Conservation (phyloP, 1,140 invertebrate species). For the Phymastichus coffea region DNA sequence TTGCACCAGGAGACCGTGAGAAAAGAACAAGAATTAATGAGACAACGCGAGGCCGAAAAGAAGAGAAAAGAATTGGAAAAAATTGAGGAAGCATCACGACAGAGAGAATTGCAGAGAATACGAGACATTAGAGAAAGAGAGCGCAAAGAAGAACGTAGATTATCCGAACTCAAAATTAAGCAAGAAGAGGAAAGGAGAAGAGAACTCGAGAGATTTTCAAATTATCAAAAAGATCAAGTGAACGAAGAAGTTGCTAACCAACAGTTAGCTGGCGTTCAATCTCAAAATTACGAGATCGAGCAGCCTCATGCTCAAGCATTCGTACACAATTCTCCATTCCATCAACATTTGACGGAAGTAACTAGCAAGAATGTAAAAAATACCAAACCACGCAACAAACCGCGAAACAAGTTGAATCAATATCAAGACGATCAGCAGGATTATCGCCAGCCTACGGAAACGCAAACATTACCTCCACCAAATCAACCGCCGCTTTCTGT, state of each 20-base stretch:
- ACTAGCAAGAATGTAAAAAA: constrained; percentile 26
- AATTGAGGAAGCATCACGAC: constrained; percentile 44
- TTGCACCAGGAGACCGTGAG: constrained; percentile 40
- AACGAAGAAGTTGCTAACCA: no score
- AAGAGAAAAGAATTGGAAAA: constrained; percentile 46
- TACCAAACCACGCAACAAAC: constrained; percentile 28
- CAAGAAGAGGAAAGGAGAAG: constrained; percentile 38
- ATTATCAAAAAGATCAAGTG: constrained; percentile 26
- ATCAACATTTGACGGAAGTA: constrained; percentile 35
- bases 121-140: constrained; percentile 44
- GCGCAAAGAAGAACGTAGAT: constrained; percentile 37
- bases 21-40: constrained; percentile 43
- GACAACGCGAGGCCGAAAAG: constrained; percentile 47
- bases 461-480: constrained; percentile 52
- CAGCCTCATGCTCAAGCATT: constrained; percentile 34
- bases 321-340: constrained; percentile 31
- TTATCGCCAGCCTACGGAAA: constrained; percentile 31
- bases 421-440: constrained; percentile 32
- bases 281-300: constrained; percentile 26
- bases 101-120: constrained; percentile 45
- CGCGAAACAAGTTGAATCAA: constrained; percentile 24
- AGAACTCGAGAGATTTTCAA: constrained; percentile 32
- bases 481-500: constrained; percentile 81
- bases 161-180: constrained; percentile 35
- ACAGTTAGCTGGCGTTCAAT: neutral